phyloP scores from a whole-genome alignment of 2,797 vertebrate genomes.

The Halcyon leucocephala region DNA sequence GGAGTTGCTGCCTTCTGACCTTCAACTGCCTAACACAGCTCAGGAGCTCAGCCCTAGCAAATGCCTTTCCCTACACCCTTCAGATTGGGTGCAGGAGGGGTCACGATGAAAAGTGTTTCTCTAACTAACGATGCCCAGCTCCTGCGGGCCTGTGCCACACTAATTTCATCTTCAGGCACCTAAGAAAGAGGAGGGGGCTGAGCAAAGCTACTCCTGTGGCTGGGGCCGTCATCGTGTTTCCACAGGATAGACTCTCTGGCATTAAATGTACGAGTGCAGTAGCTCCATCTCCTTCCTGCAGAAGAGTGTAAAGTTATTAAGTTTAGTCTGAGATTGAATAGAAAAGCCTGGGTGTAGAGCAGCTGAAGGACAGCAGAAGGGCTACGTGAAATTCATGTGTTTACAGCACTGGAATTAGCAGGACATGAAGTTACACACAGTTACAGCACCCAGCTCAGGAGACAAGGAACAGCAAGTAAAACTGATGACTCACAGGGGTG shows the following conservation, averaged over 20 bases:
- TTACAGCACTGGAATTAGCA: neutral
- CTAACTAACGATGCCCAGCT: neutral
- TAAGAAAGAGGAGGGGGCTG: neutral
- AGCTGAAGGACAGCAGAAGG: neutral
- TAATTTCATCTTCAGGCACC: neutral
- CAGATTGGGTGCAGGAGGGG: neutral
- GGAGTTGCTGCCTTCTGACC: neutral
- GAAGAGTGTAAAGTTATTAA: neutral
- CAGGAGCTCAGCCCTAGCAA: neutral
- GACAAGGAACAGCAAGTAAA: neutral
- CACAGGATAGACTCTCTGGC: neutral
- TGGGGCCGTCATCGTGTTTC: neutral
- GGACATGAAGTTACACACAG: neutral
- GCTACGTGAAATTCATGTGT: neutral
- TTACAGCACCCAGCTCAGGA: neutral
- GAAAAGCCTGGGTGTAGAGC: neutral
- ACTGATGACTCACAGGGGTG: neutral
- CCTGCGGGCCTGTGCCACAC: fast-evolving
- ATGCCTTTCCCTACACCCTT: neutral
- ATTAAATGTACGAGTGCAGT: neutral
- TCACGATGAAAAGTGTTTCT: neutral
- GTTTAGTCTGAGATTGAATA: neutral
- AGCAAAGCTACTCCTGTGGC: neutral
- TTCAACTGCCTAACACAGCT: neutral
- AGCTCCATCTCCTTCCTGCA: neutral